phyloP scores from a whole-genome alignment of 35 echinoderm and acorn worm species.

The Ptychodera flava region DNA sequence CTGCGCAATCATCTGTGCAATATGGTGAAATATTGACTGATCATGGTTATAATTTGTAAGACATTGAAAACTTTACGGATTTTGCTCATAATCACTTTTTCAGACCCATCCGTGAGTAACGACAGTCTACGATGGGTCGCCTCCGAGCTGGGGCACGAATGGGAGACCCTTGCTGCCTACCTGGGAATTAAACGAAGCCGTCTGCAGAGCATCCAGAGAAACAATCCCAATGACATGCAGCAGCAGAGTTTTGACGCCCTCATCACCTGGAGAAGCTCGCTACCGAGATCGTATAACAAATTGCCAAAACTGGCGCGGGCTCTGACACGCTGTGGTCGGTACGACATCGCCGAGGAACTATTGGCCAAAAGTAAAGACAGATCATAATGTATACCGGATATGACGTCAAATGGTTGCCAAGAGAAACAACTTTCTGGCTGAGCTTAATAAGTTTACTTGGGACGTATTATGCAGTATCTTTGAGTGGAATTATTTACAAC shows the following conservation, averaged over 20 bases:
- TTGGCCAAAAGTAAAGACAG: no score
- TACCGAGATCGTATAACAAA: constrained; percentile 78
- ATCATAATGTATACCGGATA: no score
- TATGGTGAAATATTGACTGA: no score
- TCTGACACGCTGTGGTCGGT: constrained; percentile 70
- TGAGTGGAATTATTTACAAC: no score
- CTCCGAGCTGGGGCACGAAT: constrained; percentile 78
- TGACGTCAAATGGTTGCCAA: no score
- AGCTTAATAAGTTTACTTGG: no score
- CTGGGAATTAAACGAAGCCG: constrained; percentile 82
- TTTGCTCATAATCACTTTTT: no score
- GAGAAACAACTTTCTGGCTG: no score
- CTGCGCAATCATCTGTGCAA: no score
- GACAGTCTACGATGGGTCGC: constrained; percentile 75
- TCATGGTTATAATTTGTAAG: no score
- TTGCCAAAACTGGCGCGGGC: constrained; percentile 52
- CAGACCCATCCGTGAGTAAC: constrained; percentile 28
- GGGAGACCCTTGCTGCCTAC: constrained; percentile 66
- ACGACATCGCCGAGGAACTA: constrained; percentile 85
- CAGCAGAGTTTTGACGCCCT: constrained; percentile 62
- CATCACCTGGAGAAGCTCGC: constrained; percentile 76
- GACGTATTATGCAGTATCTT: no score
- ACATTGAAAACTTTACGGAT: no score
- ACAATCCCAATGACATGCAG: constrained; percentile 36
- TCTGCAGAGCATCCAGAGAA: constrained; percentile 93